phyloP scores from a whole-genome alignment of 2,113 vertebrate genomes.

The Marmota flaviventris region DNA sequence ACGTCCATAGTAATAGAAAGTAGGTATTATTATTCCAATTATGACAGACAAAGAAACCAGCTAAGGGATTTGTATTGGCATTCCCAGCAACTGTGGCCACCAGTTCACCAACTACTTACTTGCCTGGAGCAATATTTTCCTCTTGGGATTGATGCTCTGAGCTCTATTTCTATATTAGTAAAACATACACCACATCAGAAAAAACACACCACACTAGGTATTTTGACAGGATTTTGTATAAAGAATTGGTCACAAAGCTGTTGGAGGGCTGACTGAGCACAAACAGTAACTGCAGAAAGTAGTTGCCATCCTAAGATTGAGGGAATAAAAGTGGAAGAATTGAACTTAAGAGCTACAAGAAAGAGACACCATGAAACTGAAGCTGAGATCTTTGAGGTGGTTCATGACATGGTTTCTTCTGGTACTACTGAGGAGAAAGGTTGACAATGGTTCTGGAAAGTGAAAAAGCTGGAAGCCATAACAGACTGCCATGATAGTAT shows the following conservation, averaged over 20 bases:
- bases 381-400: not conserved
- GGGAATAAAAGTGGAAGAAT: not conserved
- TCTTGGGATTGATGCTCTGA: not conserved
- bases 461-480: not conserved
- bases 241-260: not conserved
- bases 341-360: not conserved
- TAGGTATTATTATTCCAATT: not conserved
- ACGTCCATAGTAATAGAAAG: not conserved
- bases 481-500: not conserved
- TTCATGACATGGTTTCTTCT: not conserved
- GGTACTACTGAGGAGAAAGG: too few relatives aligned
- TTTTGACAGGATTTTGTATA: not conserved
- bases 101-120: not conserved
- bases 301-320: not conserved
- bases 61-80: not conserved
- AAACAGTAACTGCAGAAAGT: not conserved
- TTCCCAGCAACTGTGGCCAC: not conserved
- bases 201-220: not conserved
- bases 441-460: not conserved
- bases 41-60: not conserved
- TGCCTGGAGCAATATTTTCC: not conserved
- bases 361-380: not conserved
- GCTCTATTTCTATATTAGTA: not conserved
- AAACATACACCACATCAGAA: not conserved
- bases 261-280: not conserved